phyloP scores from a whole-genome alignment of 2,797 vertebrate genomes.

The Bradypodion ventrale region DNA sequence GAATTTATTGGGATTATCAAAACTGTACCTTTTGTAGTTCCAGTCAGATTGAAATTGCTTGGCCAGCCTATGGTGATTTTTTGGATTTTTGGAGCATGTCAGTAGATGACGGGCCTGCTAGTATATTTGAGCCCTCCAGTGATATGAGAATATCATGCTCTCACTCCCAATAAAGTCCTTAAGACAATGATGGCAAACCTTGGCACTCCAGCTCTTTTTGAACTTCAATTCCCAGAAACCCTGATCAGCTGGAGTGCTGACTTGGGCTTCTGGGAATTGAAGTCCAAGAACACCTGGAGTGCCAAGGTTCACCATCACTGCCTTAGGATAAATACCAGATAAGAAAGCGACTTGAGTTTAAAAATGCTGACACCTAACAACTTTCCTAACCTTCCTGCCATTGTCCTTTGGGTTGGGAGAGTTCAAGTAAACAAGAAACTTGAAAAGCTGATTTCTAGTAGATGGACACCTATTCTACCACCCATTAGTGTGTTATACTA shows the following conservation, averaged over 20 bases:
- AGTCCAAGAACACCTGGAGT: no score
- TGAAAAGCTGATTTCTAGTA: not conserved
- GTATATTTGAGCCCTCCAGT: no score
- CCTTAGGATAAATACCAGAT: no score
- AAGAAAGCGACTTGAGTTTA: not conserved
- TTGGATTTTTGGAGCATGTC: not conserved
- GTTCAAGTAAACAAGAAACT: not conserved
- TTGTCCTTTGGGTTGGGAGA: not conserved
- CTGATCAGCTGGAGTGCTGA: no score
- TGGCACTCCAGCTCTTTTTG: no score
- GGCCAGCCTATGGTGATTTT: not conserved
- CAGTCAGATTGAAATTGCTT: not conserved
- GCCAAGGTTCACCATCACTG: no score
- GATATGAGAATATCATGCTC: no score
- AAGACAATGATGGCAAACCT: no score
- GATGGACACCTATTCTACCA: no score
- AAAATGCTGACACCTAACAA: not conserved
- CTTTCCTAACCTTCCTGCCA: not conserved
- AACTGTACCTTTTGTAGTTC: not conserved
- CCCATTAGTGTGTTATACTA: no score
- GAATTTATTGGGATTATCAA: not conserved
- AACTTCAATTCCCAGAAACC: no score
- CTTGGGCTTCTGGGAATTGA: no score
- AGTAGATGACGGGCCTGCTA: not conserved
- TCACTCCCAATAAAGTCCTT: not conserved